These are phyloP conservation scores for Cremastinae sp. DNA, from an alignment of 2,888 invertebrate species.

Conservation along the genomic window DNA sequence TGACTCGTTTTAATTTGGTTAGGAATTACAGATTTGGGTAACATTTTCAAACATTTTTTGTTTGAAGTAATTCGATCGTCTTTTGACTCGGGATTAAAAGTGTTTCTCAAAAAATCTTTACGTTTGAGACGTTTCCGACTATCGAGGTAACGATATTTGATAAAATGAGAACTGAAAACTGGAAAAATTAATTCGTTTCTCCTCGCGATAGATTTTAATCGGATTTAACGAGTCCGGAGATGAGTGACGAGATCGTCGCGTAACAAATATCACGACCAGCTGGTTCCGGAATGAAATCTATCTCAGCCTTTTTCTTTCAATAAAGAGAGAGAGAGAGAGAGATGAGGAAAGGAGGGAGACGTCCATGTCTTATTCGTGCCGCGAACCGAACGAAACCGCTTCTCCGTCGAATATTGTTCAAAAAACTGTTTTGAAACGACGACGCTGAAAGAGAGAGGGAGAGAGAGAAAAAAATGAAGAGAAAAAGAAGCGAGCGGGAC, in stretches of 20 bases:
- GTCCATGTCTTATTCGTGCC: slow-evolving; percentile 24
- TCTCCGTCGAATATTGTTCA: slow-evolving; percentile 67
- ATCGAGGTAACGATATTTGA: no score
- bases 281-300: slow-evolving; percentile 66
- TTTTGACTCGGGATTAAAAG: no score
- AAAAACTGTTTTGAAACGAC: slow-evolving; percentile 52
- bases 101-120: no score
- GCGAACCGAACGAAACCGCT: slow-evolving; percentile 67
- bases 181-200: neutral
- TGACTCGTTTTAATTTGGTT: no score
- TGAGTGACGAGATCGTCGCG: slow-evolving; percentile 52
- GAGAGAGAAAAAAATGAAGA: neutral
- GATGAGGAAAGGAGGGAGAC: neutral
- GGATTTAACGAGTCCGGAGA: slow-evolving; percentile 25
- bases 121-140: no score
- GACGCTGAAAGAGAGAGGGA: neutral
- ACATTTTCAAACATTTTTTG: no score
- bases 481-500: slow-evolving; percentile 13
- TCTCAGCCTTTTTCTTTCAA: neutral
- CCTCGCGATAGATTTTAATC: slow-evolving; percentile 13
- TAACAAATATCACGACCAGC: slow-evolving; percentile 70
- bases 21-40: no score
- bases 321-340: neutral
- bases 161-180: slow-evolving; percentile 2
- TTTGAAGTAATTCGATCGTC: no score